Conservation (phyloP, 2,888 invertebrate genomes). For the Imbricaverruca yamaguchii region DNA sequence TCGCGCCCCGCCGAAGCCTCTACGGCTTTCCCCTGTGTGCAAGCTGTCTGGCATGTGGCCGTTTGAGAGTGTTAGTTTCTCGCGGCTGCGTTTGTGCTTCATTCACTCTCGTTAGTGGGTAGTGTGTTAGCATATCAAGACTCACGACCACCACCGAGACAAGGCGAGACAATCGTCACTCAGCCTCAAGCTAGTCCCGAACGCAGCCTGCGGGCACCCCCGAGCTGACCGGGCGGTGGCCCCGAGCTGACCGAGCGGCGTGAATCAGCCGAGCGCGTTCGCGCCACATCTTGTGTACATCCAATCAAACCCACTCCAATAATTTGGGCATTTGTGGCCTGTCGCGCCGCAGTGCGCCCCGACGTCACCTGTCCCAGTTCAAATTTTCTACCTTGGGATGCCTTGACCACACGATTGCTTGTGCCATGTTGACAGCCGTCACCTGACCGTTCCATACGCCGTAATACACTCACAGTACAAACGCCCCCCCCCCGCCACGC, state of each 20-base stretch:
- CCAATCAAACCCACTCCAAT: constrained; percentile 18
- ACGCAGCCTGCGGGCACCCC: no score
- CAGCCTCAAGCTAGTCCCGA: not conserved
- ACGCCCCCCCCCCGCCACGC: not conserved
- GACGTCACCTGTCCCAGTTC: not conserved
- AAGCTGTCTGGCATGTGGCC: no score
- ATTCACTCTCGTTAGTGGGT: not conserved
- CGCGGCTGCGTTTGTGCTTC: not conserved
- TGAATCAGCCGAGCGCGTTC: not conserved
- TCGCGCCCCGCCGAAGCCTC: no score
- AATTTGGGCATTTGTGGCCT: not conserved
- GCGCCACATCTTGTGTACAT: not conserved
- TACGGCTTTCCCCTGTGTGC: no score
- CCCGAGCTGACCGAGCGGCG: no score
- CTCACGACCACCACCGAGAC: no score
- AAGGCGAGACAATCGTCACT: not conserved
- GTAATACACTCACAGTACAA: constrained; percentile 13
- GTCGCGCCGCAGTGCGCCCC: not conserved
- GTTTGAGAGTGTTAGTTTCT: not conserved
- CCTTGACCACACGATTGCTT: constrained; percentile 3
- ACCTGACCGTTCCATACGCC: not conserved
- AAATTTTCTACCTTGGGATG: constrained; percentile 13
- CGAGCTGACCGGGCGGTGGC: no score
- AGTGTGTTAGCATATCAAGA: constrained; percentile 1
- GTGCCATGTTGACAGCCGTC: not conserved